A percentile compares a stretch with the other conserved stretches of the same genome.
Conservation (phyloP, 2,113 vertebrate genomes). For the Electrona antarctica region DNA sequence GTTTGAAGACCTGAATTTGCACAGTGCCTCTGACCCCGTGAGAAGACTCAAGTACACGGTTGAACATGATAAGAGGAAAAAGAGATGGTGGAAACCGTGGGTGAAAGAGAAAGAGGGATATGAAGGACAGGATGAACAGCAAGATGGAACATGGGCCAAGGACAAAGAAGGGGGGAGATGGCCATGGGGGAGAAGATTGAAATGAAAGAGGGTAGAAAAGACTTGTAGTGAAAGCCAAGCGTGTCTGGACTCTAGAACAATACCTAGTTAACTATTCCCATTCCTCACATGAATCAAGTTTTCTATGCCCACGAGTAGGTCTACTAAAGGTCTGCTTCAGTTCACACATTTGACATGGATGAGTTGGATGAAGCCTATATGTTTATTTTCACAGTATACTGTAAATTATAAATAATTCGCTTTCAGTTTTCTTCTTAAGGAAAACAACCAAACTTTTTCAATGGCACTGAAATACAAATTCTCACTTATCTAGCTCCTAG, state of each 20-base stretch:
- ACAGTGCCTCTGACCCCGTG: slow-evolving; percentile 84
- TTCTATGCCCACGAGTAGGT: not conserved
- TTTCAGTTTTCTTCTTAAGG: too few relatives aligned
- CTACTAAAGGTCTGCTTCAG: too few relatives aligned
- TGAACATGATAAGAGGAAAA: slow-evolving; percentile 78
- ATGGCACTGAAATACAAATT: too few relatives aligned
- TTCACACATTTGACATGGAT: too few relatives aligned
- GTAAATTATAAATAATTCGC: too few relatives aligned
- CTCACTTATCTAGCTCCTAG: too few relatives aligned
- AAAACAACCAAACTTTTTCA: too few relatives aligned
- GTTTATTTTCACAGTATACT: not conserved
- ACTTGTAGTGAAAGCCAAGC: not conserved
- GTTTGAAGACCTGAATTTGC: slow-evolving; percentile 75
- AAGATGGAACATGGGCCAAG: slow-evolving; percentile 31
- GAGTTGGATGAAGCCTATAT: not conserved
- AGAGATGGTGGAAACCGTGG: slow-evolving; percentile 61
- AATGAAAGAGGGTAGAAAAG: not conserved
- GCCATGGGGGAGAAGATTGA: slow-evolving; percentile 45
- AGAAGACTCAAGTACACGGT: slow-evolving; percentile 87
- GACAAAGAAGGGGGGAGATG: slow-evolving; percentile 42
- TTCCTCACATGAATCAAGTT: too few relatives aligned
- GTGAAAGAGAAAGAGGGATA: not conserved
- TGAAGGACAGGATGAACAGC: slow-evolving; percentile 33
- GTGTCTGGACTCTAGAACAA: not conserved
- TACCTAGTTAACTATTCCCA: too few relatives aligned